phyloP scores from a whole-genome alignment of 2,797 vertebrate species.

The Epinephelus malabaricus region DNA sequence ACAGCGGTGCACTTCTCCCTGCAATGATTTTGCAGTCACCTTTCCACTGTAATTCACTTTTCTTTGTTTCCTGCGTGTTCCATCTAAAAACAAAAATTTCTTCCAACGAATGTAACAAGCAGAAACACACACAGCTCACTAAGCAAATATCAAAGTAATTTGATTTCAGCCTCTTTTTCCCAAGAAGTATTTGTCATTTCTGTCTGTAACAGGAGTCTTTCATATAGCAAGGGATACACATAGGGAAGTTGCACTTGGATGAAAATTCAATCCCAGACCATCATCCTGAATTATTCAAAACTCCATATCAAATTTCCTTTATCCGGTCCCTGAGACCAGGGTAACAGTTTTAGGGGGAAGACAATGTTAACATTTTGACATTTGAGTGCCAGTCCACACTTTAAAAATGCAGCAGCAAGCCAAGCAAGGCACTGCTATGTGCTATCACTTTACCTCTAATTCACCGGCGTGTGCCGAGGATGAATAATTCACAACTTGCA shows the following conservation, averaged over 20 bases:
- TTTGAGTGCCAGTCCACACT: conserved; percentile 69
- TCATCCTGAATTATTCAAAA: conserved; percentile 77
- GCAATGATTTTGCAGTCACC: conserved; percentile 5
- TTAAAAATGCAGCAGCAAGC: conserved; percentile 83
- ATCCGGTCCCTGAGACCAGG: conserved; percentile 53
- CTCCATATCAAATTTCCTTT: conserved; percentile 65
- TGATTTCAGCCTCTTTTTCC: conserved; percentile 1
- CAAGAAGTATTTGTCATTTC: background rate
- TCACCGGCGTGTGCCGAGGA: conserved; percentile 64
- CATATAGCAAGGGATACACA: conserved; percentile 18
- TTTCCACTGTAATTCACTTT: background rate
- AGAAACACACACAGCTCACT: background rate
- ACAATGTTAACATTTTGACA: conserved; percentile 76
- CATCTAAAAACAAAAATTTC: background rate
- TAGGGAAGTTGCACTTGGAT: conserved; percentile 46
- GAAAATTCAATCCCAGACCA: conserved; percentile 55
- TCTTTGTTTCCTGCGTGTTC: background rate
- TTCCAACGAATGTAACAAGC: background rate
- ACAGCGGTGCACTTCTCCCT: conserved; percentile 26
- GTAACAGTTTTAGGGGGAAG: conserved; percentile 64
- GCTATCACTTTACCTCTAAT: conserved; percentile 86
- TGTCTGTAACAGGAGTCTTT: background rate
- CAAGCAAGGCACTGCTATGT: conserved; percentile 54
- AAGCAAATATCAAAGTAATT: background rate
- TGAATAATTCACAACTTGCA: conserved; percentile 81